Base-by-base conservation (phyloP, 1,140 invertebrate genomes). In the Stegodyphus dumicola region DNA sequence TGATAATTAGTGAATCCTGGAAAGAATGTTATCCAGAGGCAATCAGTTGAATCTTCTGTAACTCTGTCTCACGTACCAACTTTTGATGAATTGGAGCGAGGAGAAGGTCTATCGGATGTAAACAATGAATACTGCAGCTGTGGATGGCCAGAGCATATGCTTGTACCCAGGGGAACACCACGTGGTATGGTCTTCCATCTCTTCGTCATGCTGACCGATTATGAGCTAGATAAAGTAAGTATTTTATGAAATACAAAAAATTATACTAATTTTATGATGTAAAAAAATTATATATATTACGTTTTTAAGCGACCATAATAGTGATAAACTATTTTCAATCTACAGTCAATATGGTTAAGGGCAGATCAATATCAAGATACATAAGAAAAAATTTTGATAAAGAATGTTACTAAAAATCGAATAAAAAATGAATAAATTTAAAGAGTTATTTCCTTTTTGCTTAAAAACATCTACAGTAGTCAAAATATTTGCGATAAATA, bases 141-240 rank as follows among this genome's bases (percentile, higher is more conserved):
- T 89, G 95, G 95, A 71, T 96, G 95, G 95, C 96, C 96, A 1
- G 93, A 96, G 71, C 95, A 97, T 89, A 93, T 96, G 93, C 91
- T 97, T 2, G 89, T 96, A 53, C 94, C 95, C 0, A 95, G 94
- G 90, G 96, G 96, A 49, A 93, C 90, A 6, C 89, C 92, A 2
- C 92, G 92, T 83, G 95, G 95, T n/a, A 93, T 93, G 89, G 90
- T 91, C 0, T 93, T 93, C 89, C 93, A 95, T 76, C 89, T 96
- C 6, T 96, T 96, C 89, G 93, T 94, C 65, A 96, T 96, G 95
- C 91, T 96, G 15, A 94, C 95, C 51, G 93, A 96, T 90, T 95
- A 76, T 11, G 65, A 60, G 0, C 18, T 64, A 1, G 81, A 85
- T 48, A 85, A 85, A 64, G 81, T 85, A 53, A 10, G 78, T 17